A percentile compares a stretch with the other conserved stretches of the same genome.
Evolutionary conservation across 2,113 vertebrate species (phyloP).

Genomic region (Sylvia atricapilla): DNA sequence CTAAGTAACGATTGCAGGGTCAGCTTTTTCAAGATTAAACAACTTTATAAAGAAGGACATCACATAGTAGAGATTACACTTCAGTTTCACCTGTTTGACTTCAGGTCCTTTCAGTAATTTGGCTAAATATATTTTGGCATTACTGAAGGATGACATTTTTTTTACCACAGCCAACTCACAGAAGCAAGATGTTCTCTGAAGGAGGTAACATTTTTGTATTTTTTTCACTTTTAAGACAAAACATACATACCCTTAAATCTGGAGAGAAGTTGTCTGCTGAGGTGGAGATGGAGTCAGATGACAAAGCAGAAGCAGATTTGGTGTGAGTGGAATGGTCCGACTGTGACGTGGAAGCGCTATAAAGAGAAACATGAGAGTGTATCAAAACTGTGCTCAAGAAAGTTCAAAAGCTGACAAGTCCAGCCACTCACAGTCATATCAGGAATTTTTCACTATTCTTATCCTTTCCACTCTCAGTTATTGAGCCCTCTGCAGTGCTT

Average conservation of each 20-base stretch:
- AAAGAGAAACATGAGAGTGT: not conserved
- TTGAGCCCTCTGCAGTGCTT: not conserved
- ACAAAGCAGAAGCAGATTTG: conserved; percentile 80
- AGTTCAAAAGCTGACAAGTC: not conserved
- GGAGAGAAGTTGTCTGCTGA: conserved; percentile 86
- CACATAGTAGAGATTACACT: not conserved
- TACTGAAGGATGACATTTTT: not conserved
- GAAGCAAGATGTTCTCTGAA: not conserved
- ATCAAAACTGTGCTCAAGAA: not conserved
- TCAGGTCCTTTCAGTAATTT: not conserved
- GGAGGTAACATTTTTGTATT: not conserved
- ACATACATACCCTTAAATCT: conserved; percentile 82
- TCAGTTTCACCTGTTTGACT: not conserved
- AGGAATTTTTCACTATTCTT: not conserved
- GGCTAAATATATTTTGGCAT: not conserved
- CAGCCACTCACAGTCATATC: fast-evolving
- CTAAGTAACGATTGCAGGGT: not conserved
- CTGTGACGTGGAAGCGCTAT: conserved; percentile 86
- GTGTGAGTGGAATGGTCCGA: conserved; percentile 86
- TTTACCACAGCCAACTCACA: not conserved
- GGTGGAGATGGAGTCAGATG: conserved; percentile 83
- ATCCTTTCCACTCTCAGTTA: not conserved
- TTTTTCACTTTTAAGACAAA: conserved; percentile 6
- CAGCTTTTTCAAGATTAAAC: conserved; percentile 22
- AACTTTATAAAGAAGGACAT: not conserved